Base-by-base conservation (phyloP, 2,888 invertebrate species). In the Gryllus longicercus region DNA sequence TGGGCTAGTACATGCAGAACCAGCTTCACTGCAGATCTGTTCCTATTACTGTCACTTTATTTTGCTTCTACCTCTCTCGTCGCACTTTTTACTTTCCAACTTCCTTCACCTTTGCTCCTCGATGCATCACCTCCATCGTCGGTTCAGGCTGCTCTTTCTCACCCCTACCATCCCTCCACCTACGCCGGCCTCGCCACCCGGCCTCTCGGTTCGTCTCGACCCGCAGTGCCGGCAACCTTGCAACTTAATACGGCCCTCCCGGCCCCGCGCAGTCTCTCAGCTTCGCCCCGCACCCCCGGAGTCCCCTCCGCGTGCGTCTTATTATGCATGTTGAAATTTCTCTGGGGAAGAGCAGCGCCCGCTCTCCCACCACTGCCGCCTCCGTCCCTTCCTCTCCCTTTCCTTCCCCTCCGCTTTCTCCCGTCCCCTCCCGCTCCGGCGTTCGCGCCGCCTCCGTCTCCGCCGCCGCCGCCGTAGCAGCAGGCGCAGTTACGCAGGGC, bases 191-290 rank as follows among this genome's bases (percentile, higher is more conserved):
- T 38, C 38, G 5, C 38, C 38, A 38, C 38, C 38, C 38, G 38
- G 5, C 38, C 38, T 38, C 38, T 38, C 38, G 38, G 38, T 38
- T 38, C 38, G 38, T 38, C 38, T 38, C 38, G 38, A 5, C 14
- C 16, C 63, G 63, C 63, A 63, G 63, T 63, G 63, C 63, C 11
- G 63, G 63, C 63, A 63, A 63, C 63, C 63, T 63, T n/a, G 63
- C 63, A 63, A 63, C 63, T 63, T 63, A 63, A 63, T 63, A 63
- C 63, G 63, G 63, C 63, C n/a, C 63, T 63, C 63, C n/a, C 63
- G 63, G 63, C 63, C 63, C 63, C 14, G 11, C 63, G 11, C 63
- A 63, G 63, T 63, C 63, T 63, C 63, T 63, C 63, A n/a, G n/a
- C 63, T 63, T 18, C 63, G 63, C n/a, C 63, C 63, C 63, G 14